Evolutionary conservation across 2,888 invertebrate species (phyloP).

Genomic region (Tetanocera ferruginea): DNA sequence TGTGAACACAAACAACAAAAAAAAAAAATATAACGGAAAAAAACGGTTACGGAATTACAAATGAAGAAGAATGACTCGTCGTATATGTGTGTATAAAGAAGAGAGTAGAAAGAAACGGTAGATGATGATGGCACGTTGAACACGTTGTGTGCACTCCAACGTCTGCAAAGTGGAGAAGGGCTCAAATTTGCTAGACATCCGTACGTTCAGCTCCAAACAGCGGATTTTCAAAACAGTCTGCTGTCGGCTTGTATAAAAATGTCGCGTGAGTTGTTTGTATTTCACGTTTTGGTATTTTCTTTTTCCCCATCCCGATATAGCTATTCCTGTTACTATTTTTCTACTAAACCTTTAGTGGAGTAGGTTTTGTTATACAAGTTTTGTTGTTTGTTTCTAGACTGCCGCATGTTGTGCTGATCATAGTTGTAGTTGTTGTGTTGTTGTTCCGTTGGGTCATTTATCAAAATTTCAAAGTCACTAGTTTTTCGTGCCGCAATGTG

Average conservation of each 20-base stretch:
- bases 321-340: constrained; percentile 2
- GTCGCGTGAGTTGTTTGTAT: constrained; percentile 30
- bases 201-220: constrained; percentile 47
- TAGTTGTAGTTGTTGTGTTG: constrained; percentile 34
- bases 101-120: neutral
- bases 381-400: neutral
- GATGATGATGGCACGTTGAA: no score
- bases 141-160: no score
- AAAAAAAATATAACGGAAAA: constrained; percentile 47
- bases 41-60: constrained; percentile 55
- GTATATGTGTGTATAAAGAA: constrained; percentile 31
- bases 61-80: constrained; percentile 54
- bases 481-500: constrained; percentile 56
- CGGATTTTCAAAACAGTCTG: constrained; percentile 42
- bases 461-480: constrained; percentile 67
- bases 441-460: constrained; percentile 58
- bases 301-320: neutral
- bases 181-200: constrained; percentile 20
- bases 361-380: neutral
- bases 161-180: no score
- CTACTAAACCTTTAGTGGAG: neutral
- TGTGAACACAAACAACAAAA: neutral
- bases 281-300: constrained; percentile 20
- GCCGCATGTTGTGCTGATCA: constrained; percentile 6
- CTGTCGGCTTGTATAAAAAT: constrained; percentile 19